Percentiles rank a stretch among this genome's conserved stretches.
Conservation (phyloP, 1,140 invertebrate species). For the Euura saliciscinereae region DNA sequence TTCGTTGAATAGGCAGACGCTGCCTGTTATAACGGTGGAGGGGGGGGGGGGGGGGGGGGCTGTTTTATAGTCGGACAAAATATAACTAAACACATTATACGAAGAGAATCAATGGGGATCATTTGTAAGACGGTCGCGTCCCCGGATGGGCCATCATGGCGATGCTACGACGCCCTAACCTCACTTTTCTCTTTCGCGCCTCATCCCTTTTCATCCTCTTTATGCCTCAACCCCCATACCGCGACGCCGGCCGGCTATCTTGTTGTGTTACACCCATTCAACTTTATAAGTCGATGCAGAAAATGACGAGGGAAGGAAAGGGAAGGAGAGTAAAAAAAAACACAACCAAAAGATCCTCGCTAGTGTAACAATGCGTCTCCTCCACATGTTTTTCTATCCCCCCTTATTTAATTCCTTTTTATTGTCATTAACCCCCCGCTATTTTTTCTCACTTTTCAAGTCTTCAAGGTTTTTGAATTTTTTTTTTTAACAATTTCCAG, state of each 20-base stretch:
- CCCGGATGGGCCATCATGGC: background rate
- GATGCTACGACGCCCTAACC: conserved; percentile 1
- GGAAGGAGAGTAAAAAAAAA: background rate
- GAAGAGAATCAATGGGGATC: background rate
- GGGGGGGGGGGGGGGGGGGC: background rate
- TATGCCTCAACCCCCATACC: background rate
- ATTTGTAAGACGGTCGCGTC: conserved; percentile 2
- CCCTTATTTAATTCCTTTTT: background rate
- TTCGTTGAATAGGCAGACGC: no score
- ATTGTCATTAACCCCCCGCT: no score
- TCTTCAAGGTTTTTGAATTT: no score
- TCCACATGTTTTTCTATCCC: no score
- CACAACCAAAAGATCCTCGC: background rate
- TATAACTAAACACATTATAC: background rate
- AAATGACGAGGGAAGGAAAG: background rate
- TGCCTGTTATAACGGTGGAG: no score
- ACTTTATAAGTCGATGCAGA: background rate
- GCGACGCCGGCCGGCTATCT: background rate
- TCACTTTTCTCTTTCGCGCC: conserved; percentile 6
- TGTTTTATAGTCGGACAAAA: background rate
- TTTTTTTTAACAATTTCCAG: no score
- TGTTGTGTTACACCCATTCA: conserved; percentile 4
- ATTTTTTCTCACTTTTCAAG: no score
- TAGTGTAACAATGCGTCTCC: background rate
- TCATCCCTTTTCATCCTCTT: background rate